Base-by-base conservation (phyloP, 2,113 vertebrate species). In the Oxyruncus cristatus region DNA sequence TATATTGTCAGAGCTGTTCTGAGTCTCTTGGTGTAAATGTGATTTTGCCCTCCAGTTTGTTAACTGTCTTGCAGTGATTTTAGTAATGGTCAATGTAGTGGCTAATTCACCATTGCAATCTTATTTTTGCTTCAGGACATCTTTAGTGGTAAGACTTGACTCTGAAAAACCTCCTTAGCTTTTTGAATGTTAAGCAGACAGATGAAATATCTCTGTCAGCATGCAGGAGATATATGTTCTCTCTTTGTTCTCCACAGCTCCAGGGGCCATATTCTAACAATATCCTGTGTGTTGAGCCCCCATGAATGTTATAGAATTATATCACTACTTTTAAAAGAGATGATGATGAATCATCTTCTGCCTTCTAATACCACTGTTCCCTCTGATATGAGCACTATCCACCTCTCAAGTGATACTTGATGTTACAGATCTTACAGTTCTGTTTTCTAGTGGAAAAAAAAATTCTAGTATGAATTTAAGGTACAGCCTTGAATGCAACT, bases 21-120 rank as follows among this genome's bases (percentile, higher is more conserved):
- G 76, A 74, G 35, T 47, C 30, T 77, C 32, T 55, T 67, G 63
- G 53, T 85, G 55, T 79, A 94, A 87, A 90, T 50, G 46, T 76
- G 92, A 76, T 83, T 95, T 92, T 92, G 68, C 89, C 91, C 59
- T 93, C 58, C 53, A 89, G 84, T 90, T 93, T 81, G 12, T 71
- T 92, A 88, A 66, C 92, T 90, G 42, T 73, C 75, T 91, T 80
- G 72, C 11, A 93, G 88, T 55, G 73, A 73, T 85, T 96, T 96
- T 96, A 96, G 74, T 88, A 85, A 96, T 93, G 89, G 90, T 77
- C 88, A 93, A 94, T 94, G 90, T 94, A 95, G 88, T 90, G 75
- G 55, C 55, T 96, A 97, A 95, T 96, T 90, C 89, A 92, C 74
- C 93, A 85, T 39, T 93, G 39, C 81, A 59, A 79, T 89, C 84